phyloP scores from a whole-genome alignment of 2,113 vertebrate genomes.

The Dendropsophus ebraccatus region DNA sequence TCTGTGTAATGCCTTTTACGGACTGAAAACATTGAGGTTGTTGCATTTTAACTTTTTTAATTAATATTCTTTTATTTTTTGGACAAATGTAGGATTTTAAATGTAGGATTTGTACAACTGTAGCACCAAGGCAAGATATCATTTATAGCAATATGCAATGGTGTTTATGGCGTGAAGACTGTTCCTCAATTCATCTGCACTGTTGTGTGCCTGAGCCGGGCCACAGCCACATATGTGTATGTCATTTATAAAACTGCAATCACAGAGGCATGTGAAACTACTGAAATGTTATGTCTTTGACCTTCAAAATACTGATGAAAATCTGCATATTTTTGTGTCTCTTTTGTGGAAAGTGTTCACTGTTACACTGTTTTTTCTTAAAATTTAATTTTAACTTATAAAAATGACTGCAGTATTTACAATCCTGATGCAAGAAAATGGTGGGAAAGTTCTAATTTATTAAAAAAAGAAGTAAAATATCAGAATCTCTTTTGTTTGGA shows the following conservation, averaged over 20 bases:
- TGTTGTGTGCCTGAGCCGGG: conserved; percentile 58
- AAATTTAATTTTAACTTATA: conserved; percentile 5
- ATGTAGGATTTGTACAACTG: conserved; percentile 34
- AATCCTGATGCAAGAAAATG: conserved; percentile 10
- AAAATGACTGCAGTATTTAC: conserved; percentile 16
- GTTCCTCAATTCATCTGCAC: conserved; percentile 62
- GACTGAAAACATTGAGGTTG: conserved; percentile 23
- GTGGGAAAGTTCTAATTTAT: conserved; percentile 7
- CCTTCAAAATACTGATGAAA: conserved; percentile 34
- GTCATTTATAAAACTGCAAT: conserved; percentile 53
- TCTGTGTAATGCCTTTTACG: not conserved
- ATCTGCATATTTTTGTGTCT: conserved; percentile 37
- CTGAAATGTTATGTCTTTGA: conserved; percentile 60
- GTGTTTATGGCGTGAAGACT: conserved; percentile 63
- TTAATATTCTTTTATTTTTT: conserved; percentile 59
- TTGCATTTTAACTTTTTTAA: conserved; percentile 47
- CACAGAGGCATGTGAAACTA: conserved; percentile 61
- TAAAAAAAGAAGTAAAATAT: conserved; percentile 8
- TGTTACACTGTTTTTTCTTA: not conserved
- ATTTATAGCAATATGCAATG: conserved; percentile 67
- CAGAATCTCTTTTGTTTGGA: not conserved
- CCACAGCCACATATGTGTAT: conserved; percentile 56
- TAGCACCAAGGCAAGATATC: conserved; percentile 30
- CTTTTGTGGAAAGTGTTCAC: conserved; percentile 19
- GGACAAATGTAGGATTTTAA: conserved; percentile 37